Conservation (phyloP, 2,113 vertebrate genomes). For the Pollachius pollachius region DNA sequence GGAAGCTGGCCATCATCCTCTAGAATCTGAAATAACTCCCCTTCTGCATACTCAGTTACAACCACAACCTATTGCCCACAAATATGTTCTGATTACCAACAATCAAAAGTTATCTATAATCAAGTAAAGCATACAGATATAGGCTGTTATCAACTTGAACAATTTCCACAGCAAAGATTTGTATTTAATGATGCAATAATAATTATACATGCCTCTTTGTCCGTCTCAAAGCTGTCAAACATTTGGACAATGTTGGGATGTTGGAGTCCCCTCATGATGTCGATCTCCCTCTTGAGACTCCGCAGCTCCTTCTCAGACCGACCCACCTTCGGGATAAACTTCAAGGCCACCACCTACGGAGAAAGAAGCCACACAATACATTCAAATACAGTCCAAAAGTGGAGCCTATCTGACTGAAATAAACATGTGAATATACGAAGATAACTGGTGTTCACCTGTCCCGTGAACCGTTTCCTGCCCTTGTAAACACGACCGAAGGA, state of each 20-base stretch:
- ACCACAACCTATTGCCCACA: slow-evolving; percentile 84
- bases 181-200: too few relatives aligned
- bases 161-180: too few relatives aligned
- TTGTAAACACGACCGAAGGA: slow-evolving; percentile 93
- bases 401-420: not conserved
- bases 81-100: not conserved
- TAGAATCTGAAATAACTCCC: slow-evolving; percentile 93
- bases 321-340: slow-evolving; percentile 92
- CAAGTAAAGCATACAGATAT: not conserved
- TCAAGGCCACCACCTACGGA: slow-evolving; percentile 89
- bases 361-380: not conserved
- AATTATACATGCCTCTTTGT: slow-evolving; percentile 79
- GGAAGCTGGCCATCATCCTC: slow-evolving; percentile 89
- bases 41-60: slow-evolving; percentile 94
- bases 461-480: slow-evolving; percentile 83
- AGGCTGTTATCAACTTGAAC: too few relatives aligned
- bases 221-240: slow-evolving; percentile 93
- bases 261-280: slow-evolving; percentile 87
- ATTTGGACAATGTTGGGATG: slow-evolving; percentile 94
- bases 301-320: slow-evolving; percentile 89
- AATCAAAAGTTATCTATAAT: not conserved
- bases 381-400: not conserved
- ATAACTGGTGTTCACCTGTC: slow-evolving; percentile 76
- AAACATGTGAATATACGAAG: too few relatives aligned
- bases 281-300: slow-evolving; percentile 87